Conservation (phyloP, 2,888 invertebrate species). For the Lasius platythorax region DNA sequence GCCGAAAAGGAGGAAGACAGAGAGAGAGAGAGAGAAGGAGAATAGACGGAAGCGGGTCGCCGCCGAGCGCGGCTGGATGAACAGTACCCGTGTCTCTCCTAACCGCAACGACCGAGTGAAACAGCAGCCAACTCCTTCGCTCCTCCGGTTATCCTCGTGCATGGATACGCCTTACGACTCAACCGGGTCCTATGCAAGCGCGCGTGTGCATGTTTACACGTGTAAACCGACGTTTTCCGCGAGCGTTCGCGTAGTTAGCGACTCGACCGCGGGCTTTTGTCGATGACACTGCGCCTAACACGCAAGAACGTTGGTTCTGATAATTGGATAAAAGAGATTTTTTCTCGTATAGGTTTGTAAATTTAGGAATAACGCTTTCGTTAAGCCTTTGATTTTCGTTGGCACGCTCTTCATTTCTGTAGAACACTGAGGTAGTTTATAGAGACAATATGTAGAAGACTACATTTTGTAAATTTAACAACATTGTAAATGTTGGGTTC, state of each 20-base stretch:
- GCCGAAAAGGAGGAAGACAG: neutral
- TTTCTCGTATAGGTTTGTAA: neutral
- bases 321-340: neutral
- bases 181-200: constrained; percentile 30
- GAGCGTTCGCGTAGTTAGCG: constrained; percentile 11
- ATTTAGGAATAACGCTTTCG: neutral
- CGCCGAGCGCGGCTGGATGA: constrained; percentile 55
- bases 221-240: constrained; percentile 38
- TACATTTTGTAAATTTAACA: neutral
- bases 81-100: constrained; percentile 65
- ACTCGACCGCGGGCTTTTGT: neutral
- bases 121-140: constrained; percentile 42
- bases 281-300: neutral
- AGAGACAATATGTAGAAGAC: neutral
- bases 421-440: neutral
- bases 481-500: neutral
- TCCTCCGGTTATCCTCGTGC: constrained; percentile 11
- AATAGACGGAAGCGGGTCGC: constrained; percentile 34
- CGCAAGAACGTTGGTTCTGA: neutral
- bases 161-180: constrained; percentile 41
- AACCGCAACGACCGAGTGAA: constrained; percentile 53
- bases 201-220: constrained; percentile 22
- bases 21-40: neutral
- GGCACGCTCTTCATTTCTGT: neutral
- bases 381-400: neutral